Base-by-base conservation (phyloP, 2,888 invertebrate genomes). In the Druceiella hillmani region DNA sequence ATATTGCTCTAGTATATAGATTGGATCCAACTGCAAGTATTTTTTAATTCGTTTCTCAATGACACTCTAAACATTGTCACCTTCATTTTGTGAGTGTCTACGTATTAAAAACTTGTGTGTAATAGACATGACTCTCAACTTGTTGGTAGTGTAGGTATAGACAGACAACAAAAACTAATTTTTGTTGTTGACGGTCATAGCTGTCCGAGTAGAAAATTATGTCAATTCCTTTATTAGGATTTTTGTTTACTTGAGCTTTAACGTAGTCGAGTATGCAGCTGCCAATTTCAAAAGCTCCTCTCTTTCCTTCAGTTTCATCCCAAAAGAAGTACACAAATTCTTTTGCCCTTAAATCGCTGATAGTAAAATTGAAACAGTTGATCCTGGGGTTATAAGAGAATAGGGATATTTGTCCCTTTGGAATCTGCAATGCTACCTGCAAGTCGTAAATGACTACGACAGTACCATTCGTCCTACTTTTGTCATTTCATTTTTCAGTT, bases 371-470 rank as follows among this genome's bases (percentile, higher is more conserved):
- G 2, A 36, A 13, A 16, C 36, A 47, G 11, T 47, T 49, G 3
- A 47, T 22, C 39, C 36, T 47, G 10, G 36, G 39, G 33, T 45
- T 47, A 33, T 51, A 48, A 28, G 37, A 49, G 32, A 51, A 48
- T 1, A 41, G 15, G 1, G 47, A 50, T 2, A 44, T 28, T 36
- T 49, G 36, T 2, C 50, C 49, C 25, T 44, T 46, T 3, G 44
- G 49, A 22, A 46, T 20, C 30, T 38, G 44, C 40, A 48, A 38
- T 3, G 49, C 46, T 3, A 50, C 43, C 26, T 52, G 47, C 7
- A 52, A 29, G 20, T 52, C 52, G 26, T 50, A 52, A 4, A 49
- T 41, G 10, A 41, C 50, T 14, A 48, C 45, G 12, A 37, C 32
- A 10, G 20, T 29, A 12, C 30, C 36, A 20, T 36, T 30, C 11